Percentiles rank a stretch among this genome's conserved stretches.
These are phyloP conservation scores for Pseudois nayaur DNA, from an alignment of 2,113 vertebrate species.

Conservation along the genomic window DNA sequence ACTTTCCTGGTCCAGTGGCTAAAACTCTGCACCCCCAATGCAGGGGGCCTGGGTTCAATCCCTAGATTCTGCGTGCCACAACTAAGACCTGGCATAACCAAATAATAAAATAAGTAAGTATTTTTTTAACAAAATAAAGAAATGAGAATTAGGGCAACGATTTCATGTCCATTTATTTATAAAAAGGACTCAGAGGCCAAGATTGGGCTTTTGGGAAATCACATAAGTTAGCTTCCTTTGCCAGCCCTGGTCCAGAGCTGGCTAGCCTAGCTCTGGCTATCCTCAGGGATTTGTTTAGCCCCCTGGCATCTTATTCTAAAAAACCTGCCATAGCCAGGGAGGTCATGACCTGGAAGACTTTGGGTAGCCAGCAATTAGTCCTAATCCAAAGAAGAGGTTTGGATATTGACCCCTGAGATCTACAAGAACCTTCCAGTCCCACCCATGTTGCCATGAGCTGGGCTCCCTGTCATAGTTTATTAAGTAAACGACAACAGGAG, in stretches of 20 bases:
- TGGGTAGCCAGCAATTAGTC: neutral
- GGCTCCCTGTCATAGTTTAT: neutral
- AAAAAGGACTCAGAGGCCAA: neutral
- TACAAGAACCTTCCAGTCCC: neutral
- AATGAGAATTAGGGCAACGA: neutral
- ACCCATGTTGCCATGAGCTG: neutral
- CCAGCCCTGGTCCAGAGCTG: neutral
- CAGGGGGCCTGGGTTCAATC: neutral
- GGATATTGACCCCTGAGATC: neutral
- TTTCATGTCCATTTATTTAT: neutral
- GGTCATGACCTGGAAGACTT: accelerated
- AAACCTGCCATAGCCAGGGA: neutral
- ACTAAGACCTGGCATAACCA: neutral
- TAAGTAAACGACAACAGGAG: neutral
- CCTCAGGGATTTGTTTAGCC: neutral
- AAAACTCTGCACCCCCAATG: neutral
- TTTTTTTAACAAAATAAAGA: neutral
- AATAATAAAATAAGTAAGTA: neutral
- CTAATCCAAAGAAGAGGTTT: neutral
- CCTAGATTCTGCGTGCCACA: neutral
- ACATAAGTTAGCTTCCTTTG: neutral
- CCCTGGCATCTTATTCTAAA: neutral
- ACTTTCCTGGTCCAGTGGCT: neutral
- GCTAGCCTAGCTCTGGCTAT: accelerated
- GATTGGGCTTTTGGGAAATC: neutral